These are phyloP conservation scores for Cecropterus lyciades DNA, from an alignment of 1,140 invertebrate genomes.

Conservation along the genomic window DNA sequence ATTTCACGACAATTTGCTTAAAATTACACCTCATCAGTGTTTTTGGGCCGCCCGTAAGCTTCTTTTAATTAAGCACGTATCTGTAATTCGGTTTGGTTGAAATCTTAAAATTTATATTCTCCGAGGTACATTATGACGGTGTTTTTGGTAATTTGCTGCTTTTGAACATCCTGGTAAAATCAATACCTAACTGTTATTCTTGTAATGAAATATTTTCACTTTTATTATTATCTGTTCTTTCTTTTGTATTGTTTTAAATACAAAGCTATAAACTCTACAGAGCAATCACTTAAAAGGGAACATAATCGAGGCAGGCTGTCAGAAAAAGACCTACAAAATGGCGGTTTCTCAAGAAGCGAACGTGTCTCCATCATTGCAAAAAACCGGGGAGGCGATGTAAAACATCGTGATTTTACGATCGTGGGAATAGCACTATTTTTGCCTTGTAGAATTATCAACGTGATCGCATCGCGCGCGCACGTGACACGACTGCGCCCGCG, in stretches of 20 bases:
- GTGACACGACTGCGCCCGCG: conserved; percentile 61
- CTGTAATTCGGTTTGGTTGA: conserved; percentile 5
- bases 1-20: conserved; percentile 9
- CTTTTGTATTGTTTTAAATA: too few species aligned
- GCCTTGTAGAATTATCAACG: conserved; percentile 62
- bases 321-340: conserved; percentile 28
- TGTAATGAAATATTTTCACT: too few species aligned
- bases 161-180: not conserved
- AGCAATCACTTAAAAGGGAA: too few species aligned
- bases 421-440: conserved; percentile 77
- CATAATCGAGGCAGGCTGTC: too few species aligned
- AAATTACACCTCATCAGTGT: conserved; percentile 7
- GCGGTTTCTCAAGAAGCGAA: conserved; percentile 20
- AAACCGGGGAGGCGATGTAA: conserved; percentile 50
- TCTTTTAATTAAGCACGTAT: conserved; percentile 2
- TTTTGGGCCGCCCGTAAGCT: conserved; percentile 1
- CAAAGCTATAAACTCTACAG: too few species aligned
- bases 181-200: too few species aligned
- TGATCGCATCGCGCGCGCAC: conserved; percentile 62
- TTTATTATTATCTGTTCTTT: too few species aligned
- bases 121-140: not conserved
- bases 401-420: conserved; percentile 71
- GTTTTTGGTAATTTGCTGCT: not conserved
- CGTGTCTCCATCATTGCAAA: conserved; percentile 27
- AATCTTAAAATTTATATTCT: not conserved